Evolutionary conservation across 2,888 invertebrate species (phyloP), one percentile per base, ranked within the genome.

Genomic region (Pseudococcus longispinus): DNA sequence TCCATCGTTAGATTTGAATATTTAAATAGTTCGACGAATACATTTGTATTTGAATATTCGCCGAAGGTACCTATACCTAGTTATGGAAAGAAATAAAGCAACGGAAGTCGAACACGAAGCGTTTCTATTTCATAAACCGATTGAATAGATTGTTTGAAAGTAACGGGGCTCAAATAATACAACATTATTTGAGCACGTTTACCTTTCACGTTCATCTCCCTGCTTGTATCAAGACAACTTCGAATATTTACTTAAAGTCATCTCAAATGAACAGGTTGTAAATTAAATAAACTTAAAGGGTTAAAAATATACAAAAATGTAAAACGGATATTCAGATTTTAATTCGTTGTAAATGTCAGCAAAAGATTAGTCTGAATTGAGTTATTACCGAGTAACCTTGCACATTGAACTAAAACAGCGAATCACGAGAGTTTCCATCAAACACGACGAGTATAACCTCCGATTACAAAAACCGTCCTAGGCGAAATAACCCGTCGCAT

Each of bases 331-430:
- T 60, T 60, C 60, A 83, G 83, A 83, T 83, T 55, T 42, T 23
- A 20, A 65, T 29, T 51, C 84, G 84, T 65, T 55, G 84, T 26
- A 65, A 85, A 85, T 85, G 91, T 91, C 91, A 94, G 93, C 92
- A 91, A 92, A 93, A 95, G 94, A 95, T 92, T 95, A 95, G 95
- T 95, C 95, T 95, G 95, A 95, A 95, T 95, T 94, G 95, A 95
- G 95, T 95, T 95, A 91, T 94, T 92, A 92, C 91, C 83, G 86
- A 90, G 89, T 91, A 92, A 94, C 93, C 94, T 94, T 93, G 93
- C 94, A 94, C 92, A 95, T 95, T 93, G 91, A 91, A 94, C 95
- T 95, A 91, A 95, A 94, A 94, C 88, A 89, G 95, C 95, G 91
- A 93, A 93, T 93, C 93, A 92, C 92, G 91, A 92, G 93, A 92